Evolutionary conservation across 2,888 invertebrate species (phyloP).

Genomic region (Bhutanitis thaidina): DNA sequence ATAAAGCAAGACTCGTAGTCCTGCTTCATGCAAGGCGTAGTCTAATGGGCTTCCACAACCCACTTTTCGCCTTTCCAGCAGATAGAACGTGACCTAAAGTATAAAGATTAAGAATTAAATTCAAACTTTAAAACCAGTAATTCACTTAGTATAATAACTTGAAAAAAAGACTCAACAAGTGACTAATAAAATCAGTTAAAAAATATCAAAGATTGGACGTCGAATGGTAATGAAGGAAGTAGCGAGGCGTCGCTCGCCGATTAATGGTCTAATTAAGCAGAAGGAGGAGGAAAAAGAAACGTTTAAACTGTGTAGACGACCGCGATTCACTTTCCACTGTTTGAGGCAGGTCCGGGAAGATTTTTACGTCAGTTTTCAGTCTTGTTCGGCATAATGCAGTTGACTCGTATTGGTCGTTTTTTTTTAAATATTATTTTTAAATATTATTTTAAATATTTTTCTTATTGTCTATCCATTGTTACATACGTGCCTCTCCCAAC

Average conservation of each 20-base stretch:
- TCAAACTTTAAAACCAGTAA: too few relatives aligned
- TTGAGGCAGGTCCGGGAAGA: slow-evolving; percentile 72
- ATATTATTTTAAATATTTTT: too few relatives aligned
- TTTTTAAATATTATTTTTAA: not conserved
- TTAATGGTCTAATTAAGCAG: slow-evolving; percentile 71
- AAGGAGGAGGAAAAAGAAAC: slow-evolving; percentile 49
- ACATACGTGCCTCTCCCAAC: too few relatives aligned
- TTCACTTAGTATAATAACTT: not conserved
- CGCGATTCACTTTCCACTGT: slow-evolving; percentile 48
- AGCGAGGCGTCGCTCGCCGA: slow-evolving; percentile 31
- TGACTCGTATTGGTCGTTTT: slow-evolving; percentile 37
- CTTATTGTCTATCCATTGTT: too few relatives aligned
- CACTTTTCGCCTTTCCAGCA: too few relatives aligned
- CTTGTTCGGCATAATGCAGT: slow-evolving; percentile 45
- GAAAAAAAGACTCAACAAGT: slow-evolving; percentile 26
- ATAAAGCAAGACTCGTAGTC: too few relatives aligned
- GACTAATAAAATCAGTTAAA: slow-evolving; percentile 21
- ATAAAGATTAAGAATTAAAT: too few relatives aligned
- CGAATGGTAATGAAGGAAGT: slow-evolving; percentile 33
- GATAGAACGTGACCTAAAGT: too few relatives aligned
- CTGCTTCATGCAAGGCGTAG: too few relatives aligned
- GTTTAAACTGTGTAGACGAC: slow-evolving; percentile 37
- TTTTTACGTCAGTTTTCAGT: slow-evolving; percentile 77
- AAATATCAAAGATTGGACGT: slow-evolving; percentile 34
- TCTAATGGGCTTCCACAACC: too few relatives aligned